Conservation (phyloP, 2,888 invertebrate genomes). For the Parnassius smintheus region DNA sequence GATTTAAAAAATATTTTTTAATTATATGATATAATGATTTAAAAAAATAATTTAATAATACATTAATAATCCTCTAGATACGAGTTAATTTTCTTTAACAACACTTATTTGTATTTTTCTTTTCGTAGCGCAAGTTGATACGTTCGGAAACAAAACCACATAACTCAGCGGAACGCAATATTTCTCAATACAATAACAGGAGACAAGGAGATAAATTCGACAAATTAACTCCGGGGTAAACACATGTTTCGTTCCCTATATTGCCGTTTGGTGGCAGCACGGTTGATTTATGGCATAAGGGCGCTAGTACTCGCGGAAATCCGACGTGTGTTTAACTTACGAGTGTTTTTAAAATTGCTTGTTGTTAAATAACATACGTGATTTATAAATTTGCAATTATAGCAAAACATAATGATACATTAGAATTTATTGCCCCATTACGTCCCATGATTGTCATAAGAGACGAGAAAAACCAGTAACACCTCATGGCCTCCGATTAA, state of each 20-base stretch:
- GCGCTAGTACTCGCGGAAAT: slow-evolving; percentile 45
- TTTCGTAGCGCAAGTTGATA: slow-evolving; percentile 3
- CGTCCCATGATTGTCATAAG: too few relatives aligned
- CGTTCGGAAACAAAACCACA: slow-evolving; percentile 37
- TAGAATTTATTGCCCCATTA: too few relatives aligned
- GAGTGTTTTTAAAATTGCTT: slow-evolving; percentile 32
- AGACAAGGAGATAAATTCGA: slow-evolving; percentile 77
- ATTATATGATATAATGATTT: too few relatives aligned
- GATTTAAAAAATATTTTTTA: too few relatives aligned
- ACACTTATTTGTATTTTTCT: slow-evolving; percentile 13
- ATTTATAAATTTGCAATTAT: not conserved
- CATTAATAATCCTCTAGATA: not conserved
- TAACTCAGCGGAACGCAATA: slow-evolving; percentile 58
- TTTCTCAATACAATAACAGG: slow-evolving; percentile 69
- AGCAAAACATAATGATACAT: too few relatives aligned
- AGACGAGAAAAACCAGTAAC: too few relatives aligned
- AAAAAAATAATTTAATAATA: too few relatives aligned
- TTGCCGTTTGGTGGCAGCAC: slow-evolving; percentile 75
- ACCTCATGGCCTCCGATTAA: too few relatives aligned
- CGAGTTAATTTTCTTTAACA: not conserved
- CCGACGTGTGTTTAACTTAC: slow-evolving; percentile 47
- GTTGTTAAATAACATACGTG: not conserved
- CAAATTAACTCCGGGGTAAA: slow-evolving; percentile 80
- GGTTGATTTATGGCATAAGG: slow-evolving; percentile 73
- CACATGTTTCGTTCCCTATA: slow-evolving; percentile 79